phyloP scores from a whole-genome alignment of 2,113 vertebrate genomes.

The Oxygymnocypris stewartii region DNA sequence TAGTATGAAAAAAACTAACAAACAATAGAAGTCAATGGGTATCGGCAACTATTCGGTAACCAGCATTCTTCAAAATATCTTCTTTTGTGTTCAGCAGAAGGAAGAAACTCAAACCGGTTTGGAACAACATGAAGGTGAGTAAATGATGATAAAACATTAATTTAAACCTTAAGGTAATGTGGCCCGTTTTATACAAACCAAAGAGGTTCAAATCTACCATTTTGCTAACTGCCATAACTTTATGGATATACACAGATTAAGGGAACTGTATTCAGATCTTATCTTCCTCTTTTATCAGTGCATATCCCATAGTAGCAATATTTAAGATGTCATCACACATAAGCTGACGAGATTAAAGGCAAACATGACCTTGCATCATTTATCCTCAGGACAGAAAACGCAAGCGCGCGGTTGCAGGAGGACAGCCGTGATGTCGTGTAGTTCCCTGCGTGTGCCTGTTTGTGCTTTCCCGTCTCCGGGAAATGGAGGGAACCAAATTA shows the following conservation, averaged over 20 bases:
- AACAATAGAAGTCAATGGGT: background rate
- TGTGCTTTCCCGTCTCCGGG: constrained; percentile 12
- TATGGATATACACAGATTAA: background rate
- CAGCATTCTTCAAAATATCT: background rate
- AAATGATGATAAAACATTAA: background rate
- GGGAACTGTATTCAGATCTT: background rate
- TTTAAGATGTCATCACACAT: constrained; percentile 35
- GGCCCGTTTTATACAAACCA: background rate
- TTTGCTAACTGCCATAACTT: background rate
- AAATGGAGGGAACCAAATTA: constrained; percentile 47
- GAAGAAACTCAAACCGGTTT: background rate
- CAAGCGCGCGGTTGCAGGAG: constrained; percentile 11
- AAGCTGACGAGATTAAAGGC: constrained; percentile 32
- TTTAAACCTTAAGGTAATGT: background rate
- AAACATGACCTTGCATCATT: constrained; percentile 41
- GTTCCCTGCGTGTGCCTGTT: constrained; percentile 11
- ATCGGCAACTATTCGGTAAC: background rate
- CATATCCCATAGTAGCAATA: constrained; percentile 3
- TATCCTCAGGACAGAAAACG: constrained; percentile 35
- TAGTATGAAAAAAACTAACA: no score
- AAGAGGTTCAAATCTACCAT: background rate
- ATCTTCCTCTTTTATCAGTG: background rate
- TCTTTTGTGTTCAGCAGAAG: background rate
- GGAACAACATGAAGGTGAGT: background rate
- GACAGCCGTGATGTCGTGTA: constrained; percentile 8